A percentile compares a stretch with the other conserved stretches of the same genome.
phyloP scores from a whole-genome alignment of 1,140 invertebrate species.

The Eumeta japonica region DNA sequence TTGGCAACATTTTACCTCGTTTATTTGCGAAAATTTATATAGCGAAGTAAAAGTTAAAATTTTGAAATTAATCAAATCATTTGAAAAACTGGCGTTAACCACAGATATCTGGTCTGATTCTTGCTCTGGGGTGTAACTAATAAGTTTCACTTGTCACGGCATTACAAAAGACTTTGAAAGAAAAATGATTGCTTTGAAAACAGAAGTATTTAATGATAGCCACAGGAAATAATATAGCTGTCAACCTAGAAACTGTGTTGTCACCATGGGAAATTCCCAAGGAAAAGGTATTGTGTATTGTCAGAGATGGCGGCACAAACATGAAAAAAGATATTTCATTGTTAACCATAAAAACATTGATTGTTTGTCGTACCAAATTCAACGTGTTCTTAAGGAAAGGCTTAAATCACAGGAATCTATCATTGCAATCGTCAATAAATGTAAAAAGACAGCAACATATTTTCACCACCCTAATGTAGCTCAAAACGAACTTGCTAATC shows the following conservation, averaged over 20 bases:
- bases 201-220: slow-evolving; percentile 15
- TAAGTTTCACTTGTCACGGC: slow-evolving; percentile 21
- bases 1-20: slow-evolving; percentile 18
- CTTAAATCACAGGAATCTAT: slow-evolving; percentile 15
- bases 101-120: slow-evolving; percentile 19
- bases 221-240: slow-evolving; percentile 15
- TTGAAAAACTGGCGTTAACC: slow-evolving; percentile 20
- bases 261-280: slow-evolving; percentile 18
- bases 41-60: slow-evolving; percentile 15
- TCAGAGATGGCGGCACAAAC: slow-evolving; percentile 19
- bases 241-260: slow-evolving; percentile 17
- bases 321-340: slow-evolving; percentile 19
- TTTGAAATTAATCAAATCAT: slow-evolving; percentile 12
- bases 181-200: slow-evolving; percentile 15
- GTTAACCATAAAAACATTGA: slow-evolving; percentile 13
- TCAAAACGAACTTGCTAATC: too few relatives aligned
- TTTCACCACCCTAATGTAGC: slow-evolving; percentile 14
- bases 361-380: slow-evolving; percentile 12
- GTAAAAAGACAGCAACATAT: too few relatives aligned
- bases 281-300: slow-evolving; percentile 20
- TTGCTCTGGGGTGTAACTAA: slow-evolving; percentile 15
- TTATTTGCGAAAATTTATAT: slow-evolving; percentile 20
- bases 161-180: slow-evolving; percentile 17
- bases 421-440: slow-evolving; percentile 9
- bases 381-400: slow-evolving; percentile 12